Evolutionary conservation across 2,888 invertebrate genomes (phyloP).

Genomic region (Aleiodes leptofemur): DNA sequence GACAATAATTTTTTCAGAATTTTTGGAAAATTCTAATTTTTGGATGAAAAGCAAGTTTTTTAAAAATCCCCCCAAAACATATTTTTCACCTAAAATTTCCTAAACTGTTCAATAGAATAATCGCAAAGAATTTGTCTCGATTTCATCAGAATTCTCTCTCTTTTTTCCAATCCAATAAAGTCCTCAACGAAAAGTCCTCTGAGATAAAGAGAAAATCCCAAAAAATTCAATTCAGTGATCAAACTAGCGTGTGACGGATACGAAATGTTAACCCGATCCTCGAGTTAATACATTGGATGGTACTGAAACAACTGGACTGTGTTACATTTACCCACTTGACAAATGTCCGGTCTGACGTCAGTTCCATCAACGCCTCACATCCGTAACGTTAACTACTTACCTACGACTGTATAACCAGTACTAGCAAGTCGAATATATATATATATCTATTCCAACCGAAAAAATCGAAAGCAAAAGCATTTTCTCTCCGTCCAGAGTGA

Average conservation of each 20-base stretch:
- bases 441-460: not conserved
- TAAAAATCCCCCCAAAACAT: no score
- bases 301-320: slow-evolving; percentile 23
- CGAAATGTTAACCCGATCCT: not conserved
- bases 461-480: not conserved
- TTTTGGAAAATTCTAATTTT: no score
- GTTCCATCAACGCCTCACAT: slow-evolving; percentile 52
- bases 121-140: no score
- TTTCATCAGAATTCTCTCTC: no score
- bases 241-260: slow-evolving; percentile 5
- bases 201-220: not conserved
- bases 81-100: no score
- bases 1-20: no score
- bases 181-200: no score
- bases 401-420: slow-evolving; percentile 5
- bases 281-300: slow-evolving; percentile 15
- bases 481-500: no score
- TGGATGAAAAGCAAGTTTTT: no score
- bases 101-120: no score
- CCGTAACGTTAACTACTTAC: slow-evolving; percentile 34
- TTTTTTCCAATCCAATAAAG: no score
- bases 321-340: slow-evolving; percentile 56
- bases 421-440: not conserved
- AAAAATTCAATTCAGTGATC: slow-evolving; percentile 10
- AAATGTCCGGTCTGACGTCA: slow-evolving; percentile 58